phyloP scores from a whole-genome alignment of 1,140 invertebrate species.

The Sarcophaga bullata region DNA sequence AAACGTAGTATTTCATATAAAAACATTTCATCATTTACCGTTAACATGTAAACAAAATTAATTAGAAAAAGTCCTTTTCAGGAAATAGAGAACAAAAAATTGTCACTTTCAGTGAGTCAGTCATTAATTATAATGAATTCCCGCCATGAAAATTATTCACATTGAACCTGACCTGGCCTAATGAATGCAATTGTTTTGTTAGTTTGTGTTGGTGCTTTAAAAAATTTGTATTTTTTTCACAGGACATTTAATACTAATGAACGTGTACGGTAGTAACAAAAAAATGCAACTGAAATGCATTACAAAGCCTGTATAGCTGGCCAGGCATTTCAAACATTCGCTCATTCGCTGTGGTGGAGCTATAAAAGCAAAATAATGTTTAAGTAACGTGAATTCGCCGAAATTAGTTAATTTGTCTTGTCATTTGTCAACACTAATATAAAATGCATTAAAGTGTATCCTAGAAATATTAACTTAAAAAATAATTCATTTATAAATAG shows the following conservation, averaged over 20 bases:
- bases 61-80: neutral
- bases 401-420: constrained; percentile 9
- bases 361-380: neutral
- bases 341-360: too few relatives aligned
- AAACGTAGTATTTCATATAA: too few relatives aligned
- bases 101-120: too few relatives aligned
- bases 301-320: neutral
- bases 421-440: constrained; percentile 33
- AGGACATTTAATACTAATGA: constrained; percentile 12
- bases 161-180: constrained; percentile 5
- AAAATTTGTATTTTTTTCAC: neutral
- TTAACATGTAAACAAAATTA: neutral
- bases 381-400: neutral
- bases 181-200: neutral
- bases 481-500: too few relatives aligned
- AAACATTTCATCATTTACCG: too few relatives aligned
- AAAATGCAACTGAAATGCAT: neutral
- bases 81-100: too few relatives aligned
- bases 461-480: too few relatives aligned
- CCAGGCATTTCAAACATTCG: too few relatives aligned
- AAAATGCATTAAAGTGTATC: too few relatives aligned
- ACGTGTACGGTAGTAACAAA: neutral
- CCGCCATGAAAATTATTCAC: neutral
- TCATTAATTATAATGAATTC: neutral
- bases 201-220: too few relatives aligned